Conservation (phyloP, 2,113 vertebrate species). For the Stictonetta naevosa region DNA sequence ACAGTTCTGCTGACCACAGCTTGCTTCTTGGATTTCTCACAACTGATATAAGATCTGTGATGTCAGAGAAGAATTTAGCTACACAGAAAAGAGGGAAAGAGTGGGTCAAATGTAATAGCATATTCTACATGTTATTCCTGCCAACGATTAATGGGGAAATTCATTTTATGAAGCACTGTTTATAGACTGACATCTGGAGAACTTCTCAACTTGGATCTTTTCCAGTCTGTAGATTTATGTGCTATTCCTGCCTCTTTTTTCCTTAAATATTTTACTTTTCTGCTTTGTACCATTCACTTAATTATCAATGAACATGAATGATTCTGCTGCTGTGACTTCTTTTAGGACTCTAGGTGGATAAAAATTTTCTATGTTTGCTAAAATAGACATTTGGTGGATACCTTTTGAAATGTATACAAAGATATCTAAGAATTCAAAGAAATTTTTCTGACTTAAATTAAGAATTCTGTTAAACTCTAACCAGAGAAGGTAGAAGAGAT, state of each 20-base stretch:
- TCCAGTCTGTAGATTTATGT: constrained; percentile 76
- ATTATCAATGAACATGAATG: constrained; percentile 55
- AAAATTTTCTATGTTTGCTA: background rate
- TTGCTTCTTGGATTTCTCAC: constrained; percentile 35
- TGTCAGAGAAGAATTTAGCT: constrained; percentile 49
- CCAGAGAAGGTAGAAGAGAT: background rate
- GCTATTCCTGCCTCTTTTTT: constrained; percentile 50
- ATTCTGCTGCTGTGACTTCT: constrained; percentile 41
- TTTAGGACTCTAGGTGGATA: background rate
- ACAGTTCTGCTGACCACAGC: constrained; percentile 40
- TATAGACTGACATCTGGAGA: constrained; percentile 84
- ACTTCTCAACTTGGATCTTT: constrained; percentile 77
- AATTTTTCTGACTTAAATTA: background rate
- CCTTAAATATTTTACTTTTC: constrained; percentile 63
- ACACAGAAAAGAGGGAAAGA: constrained; percentile 27
- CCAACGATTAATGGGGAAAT: constrained; percentile 77
- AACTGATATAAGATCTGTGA: constrained; percentile 63
- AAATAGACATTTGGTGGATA: background rate
- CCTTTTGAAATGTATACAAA: background rate
- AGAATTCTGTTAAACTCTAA: background rate
- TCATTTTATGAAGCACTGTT: constrained; percentile 79
- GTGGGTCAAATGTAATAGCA: constrained; percentile 39
- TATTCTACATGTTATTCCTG: constrained; percentile 58
- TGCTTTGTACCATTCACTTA: constrained; percentile 55
- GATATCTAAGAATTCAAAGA: background rate